Evolutionary conservation across 2,113 vertebrate species (phyloP), one percentile per base, ranked within the genome.

Genomic region (Trinectes maculatus): DNA sequence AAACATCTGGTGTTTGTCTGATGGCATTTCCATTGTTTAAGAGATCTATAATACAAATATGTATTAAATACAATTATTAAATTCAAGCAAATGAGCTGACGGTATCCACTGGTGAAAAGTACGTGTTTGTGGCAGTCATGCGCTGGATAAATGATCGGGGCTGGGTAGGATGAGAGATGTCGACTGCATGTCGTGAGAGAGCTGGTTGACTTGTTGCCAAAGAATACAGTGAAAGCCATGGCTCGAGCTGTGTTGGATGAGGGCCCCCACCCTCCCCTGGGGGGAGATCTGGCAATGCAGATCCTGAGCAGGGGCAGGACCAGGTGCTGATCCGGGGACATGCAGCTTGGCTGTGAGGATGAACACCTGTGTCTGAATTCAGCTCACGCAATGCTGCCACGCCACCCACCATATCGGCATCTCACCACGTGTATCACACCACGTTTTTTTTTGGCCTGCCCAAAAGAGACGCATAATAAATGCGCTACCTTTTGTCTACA

Each of bases 171-270:
- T 24, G 26, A 44, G 52, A 8, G 11, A 69, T 9, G 69, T 66
- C 6, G 31, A 51, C 47, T 16, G 53, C 51, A 64, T 77, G 77
- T 18, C 13, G 46, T 33, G 61, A 60, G 55, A 48, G 56, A 34
- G 62, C 47, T 12, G 71, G 21, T 58, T 71, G 81, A 88, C 58
- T 71, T 70, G 62, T 21, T 77, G 80, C 75, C 88, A 86, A 82
- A 80, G 70, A 64, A 74, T 46, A 73, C 52, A 81, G 57, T 43
- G 53, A 69, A 82, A 55, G 25, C 26, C 57, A 8, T 10, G 8
- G 34, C 44, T 11, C 21, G 21, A 6, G 42, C 47, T 62, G 48
- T 65, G 53, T n/a, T 57, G 55, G 54, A 71, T 73, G 63, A 42
- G 33, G 54, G 49, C 24, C 29, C 18, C 39, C 40, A 2, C 13